Conservation (phyloP, 2,888 invertebrate genomes). For the Galeopsomyia nigrocyanea region DNA sequence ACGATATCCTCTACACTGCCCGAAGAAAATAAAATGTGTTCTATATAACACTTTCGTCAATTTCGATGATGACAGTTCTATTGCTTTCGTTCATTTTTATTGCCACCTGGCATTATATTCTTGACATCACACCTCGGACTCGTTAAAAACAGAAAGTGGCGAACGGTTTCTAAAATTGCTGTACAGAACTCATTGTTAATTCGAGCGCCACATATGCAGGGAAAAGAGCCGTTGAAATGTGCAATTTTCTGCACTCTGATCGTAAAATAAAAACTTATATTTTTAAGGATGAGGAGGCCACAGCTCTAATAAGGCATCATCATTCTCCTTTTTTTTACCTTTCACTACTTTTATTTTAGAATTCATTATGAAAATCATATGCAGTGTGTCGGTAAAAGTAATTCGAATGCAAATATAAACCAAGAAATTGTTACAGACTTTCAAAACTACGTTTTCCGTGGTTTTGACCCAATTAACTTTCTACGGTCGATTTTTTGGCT, state of each 20-base stretch:
- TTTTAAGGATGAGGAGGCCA: neutral
- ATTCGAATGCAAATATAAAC: no score
- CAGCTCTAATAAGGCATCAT: no score
- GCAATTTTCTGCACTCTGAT: slow-evolving; percentile 16
- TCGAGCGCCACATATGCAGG: slow-evolving; percentile 9
- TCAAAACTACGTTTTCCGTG: no score
- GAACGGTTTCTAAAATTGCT: slow-evolving; percentile 17
- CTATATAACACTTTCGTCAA: neutral
- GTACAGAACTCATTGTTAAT: slow-evolving; percentile 17
- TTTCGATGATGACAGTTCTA: neutral
- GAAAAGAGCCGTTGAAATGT: slow-evolving; percentile 12
- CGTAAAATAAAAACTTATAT: slow-evolving; percentile 26
- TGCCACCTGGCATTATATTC: neutral
- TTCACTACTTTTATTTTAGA: slow-evolving; percentile 8
- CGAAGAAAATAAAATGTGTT: no score
- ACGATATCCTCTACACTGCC: no score
- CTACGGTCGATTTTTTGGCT: no score
- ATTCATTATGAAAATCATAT: neutral
- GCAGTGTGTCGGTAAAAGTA: no score
- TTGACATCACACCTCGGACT: neutral
- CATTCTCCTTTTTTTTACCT: neutral
- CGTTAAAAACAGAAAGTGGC: slow-evolving; percentile 24
- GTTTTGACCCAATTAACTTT: no score
- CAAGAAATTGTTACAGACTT: no score
- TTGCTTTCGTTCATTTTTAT: slow-evolving; percentile 22